Conservation (phyloP, 30 jellyfish, hydroid and myxozoan species). For the Pseudorhiza aurosa region DNA sequence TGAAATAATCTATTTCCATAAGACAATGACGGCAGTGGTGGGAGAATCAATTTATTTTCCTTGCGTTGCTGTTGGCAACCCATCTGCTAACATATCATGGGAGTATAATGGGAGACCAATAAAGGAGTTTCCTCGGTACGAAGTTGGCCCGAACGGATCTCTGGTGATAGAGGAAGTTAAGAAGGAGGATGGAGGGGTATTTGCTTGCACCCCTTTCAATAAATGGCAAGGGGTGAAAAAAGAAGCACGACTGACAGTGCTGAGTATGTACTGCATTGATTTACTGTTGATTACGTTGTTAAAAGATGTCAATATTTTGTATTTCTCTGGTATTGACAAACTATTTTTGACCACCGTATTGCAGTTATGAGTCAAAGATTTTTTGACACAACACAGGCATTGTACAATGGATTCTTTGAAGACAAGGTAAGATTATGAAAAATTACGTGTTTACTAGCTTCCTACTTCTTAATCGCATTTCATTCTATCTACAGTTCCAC, state of each 20-base stretch:
- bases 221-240: slow-evolving; percentile 80
- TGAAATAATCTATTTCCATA: slow-evolving; percentile 61
- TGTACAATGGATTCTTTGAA: no score
- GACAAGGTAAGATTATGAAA: no score
- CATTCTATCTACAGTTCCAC: slow-evolving; percentile 85
- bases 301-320: no score
- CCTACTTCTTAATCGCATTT: no score
- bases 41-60: slow-evolving; percentile 78
- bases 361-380: no score
- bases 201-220: slow-evolving; percentile 91
- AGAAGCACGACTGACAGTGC: slow-evolving; percentile 55
- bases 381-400: no score
- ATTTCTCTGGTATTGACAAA: no score
- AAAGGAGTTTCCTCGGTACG: slow-evolving; percentile 20
- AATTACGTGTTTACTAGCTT: no score
- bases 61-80: slow-evolving; percentile 98
- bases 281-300: neutral
- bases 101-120: slow-evolving; percentile 49
- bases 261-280: slow-evolving; percentile 51
- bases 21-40: slow-evolving; percentile 53
- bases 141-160: slow-evolving; percentile 84
- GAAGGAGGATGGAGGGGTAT: slow-evolving; percentile 73
- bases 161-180: slow-evolving; percentile 60
- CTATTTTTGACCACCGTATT: no score
- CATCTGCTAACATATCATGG: slow-evolving; percentile 94